phyloP scores from a whole-genome alignment of 2,797 vertebrate genomes.

The Ptychadena robeensis region DNA sequence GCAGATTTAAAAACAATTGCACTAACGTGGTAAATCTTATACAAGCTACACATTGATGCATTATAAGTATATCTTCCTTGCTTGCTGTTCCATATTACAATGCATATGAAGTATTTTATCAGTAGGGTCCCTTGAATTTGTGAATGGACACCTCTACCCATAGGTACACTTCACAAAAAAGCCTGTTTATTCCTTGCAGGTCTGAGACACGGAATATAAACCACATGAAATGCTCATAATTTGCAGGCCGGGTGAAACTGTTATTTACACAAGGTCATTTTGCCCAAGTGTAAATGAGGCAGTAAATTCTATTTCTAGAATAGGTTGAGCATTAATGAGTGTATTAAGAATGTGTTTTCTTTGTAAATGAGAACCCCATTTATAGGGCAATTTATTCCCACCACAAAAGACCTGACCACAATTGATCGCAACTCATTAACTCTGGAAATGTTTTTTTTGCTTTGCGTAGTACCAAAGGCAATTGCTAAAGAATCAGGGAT shows the following conservation, averaged over 20 bases:
- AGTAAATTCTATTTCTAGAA: conserved; percentile 23
- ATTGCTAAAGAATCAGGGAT: too few relatives aligned
- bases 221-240: conserved; percentile 24
- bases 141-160: too few relatives aligned
- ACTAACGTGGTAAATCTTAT: too few relatives aligned
- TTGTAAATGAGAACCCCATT: conserved; percentile 28
- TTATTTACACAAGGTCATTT: background rate
- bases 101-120: too few relatives aligned
- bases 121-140: too few relatives aligned
- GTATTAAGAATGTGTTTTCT: conserved; percentile 34
- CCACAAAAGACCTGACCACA: conserved; percentile 41
- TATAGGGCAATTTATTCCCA: conserved; percentile 39
- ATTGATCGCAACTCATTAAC: conserved; percentile 31
- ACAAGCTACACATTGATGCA: too few relatives aligned
- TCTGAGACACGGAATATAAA: background rate
- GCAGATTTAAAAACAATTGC: too few relatives aligned
- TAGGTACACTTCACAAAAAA: background rate
- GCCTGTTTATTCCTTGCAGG: background rate
- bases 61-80: too few relatives aligned
- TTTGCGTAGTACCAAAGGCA: background rate
- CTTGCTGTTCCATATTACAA: too few relatives aligned
- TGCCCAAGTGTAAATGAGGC: conserved; percentile 24
- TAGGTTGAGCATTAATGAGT: conserved; percentile 23
- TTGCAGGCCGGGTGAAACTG: background rate
- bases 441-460: background rate